Evolutionary conservation across 2,113 vertebrate species (phyloP), one percentile per base, ranked within the genome.

Genomic region (Anser brachyrhynchus): DNA sequence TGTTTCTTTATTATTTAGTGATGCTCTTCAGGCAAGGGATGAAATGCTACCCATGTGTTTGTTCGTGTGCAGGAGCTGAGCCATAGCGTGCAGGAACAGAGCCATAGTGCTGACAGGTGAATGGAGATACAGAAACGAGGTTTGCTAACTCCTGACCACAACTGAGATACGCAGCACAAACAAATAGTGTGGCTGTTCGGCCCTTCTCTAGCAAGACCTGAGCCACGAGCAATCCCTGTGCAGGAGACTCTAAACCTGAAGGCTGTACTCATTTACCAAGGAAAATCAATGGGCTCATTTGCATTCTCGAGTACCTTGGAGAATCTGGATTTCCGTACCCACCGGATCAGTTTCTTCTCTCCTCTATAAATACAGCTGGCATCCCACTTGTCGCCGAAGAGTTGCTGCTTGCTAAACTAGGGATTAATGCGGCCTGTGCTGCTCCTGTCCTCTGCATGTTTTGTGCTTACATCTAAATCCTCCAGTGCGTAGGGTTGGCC

Each of bases 401-500:
- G 74, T 77, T 74, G 82, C 82, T 95, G 95, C 94, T 89, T 76
- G 78, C 82, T 93, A 83, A 39, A 58, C 70, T 51, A 74, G 83
- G 87, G 90, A 96, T 95, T 94, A 85, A 43, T 9, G 75, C 46
- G 64, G 71, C 75, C 67, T 49, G 26, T 59, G 90, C 89, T 80
- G 71, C 84, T 76, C 67, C 71, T 83, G 82, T 62, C 37, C 87
- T 80, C 85, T 2, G 9, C 72, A 19, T 77, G 20, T 65, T 93
- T 61, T 65, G 80, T 84, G 73, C 58, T 95, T 90, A 14, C 74
- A 31, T 28, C 85, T 90, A 95, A 95, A 96, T 96, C 85, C 90
- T 41, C 39, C 77, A 23, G 90, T 67, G 85, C 7, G 1, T 49
- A 80, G 72, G 85, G 85, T 67, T 95, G 96, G 92, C 85, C 69